A percentile compares a stretch with the other conserved stretches of the same genome.
Evolutionary conservation across 2,797 vertebrate species (phyloP).

Genomic region (Sebastiscus tertius): DNA sequence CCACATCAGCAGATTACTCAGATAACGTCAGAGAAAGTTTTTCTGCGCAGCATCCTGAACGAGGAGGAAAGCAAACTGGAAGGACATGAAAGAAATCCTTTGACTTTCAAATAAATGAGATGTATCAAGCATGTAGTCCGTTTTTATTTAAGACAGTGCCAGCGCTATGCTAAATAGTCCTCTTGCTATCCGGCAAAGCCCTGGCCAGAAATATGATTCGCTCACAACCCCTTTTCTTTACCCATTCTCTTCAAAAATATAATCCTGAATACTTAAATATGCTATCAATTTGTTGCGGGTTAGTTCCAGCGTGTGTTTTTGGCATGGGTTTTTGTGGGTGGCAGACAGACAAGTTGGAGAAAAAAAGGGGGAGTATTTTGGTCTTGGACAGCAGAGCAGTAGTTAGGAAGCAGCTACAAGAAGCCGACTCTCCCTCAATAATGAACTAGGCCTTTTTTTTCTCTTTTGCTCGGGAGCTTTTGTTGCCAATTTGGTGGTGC

Average conservation of each 20-base stretch:
- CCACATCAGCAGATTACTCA: constrained; percentile 68
- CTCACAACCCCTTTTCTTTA: constrained; percentile 37
- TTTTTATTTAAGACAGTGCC: constrained; percentile 57
- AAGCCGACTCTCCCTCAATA: constrained; percentile 64
- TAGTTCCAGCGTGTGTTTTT: constrained; percentile 65
- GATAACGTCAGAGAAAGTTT: constrained; percentile 59
- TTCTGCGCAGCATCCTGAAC: constrained; percentile 26
- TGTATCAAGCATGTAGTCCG: constrained; percentile 47
- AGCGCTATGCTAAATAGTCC: constrained; percentile 48
- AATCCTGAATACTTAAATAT: constrained; percentile 71
- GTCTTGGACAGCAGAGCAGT: constrained; percentile 64
- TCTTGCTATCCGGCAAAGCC: constrained; percentile 28
- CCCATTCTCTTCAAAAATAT: constrained; percentile 53
- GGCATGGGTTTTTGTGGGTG: constrained; percentile 54
- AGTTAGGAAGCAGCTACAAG: constrained; percentile 69
- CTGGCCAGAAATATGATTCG: constrained; percentile 49
- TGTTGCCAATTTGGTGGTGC: constrained; percentile 79
- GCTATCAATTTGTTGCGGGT: constrained; percentile 73
- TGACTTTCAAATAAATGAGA: constrained; percentile 61
- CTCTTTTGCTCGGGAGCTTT: constrained; percentile 57
- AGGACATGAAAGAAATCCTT: constrained; percentile 58
- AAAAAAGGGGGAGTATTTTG: constrained; percentile 52
- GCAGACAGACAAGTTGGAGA: constrained; percentile 53
- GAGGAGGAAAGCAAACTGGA: constrained; percentile 50
- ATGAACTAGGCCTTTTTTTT: constrained; percentile 64